Evolutionary conservation across 2,113 vertebrate species (phyloP).

Genomic region (Benthochromis sp.): DNA sequence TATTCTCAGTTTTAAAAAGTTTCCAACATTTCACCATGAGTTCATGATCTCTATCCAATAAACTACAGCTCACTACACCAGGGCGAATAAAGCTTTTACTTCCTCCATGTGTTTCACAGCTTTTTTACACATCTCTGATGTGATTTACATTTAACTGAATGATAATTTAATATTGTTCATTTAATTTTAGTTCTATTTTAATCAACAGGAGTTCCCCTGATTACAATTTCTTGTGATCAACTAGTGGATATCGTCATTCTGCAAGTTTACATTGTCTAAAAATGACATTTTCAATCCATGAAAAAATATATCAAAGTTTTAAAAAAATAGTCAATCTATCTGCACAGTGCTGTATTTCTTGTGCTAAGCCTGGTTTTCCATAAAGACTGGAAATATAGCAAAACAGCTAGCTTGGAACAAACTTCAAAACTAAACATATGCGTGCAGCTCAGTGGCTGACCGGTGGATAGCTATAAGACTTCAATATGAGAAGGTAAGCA

Average conservation of each 20-base stretch:
- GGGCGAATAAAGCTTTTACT: background rate
- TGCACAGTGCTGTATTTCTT: background rate
- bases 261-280: background rate
- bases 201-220: background rate
- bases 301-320: background rate
- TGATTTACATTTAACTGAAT: background rate
- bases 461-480: fast-evolving
- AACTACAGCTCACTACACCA: background rate
- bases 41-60: background rate
- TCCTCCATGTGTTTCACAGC: background rate
- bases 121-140: background rate
- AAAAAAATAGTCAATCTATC: background rate
- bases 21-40: background rate
- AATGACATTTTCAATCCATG: fast-evolving
- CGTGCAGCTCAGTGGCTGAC: background rate
- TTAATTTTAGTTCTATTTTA: background rate
- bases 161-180: background rate
- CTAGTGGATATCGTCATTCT: too few relatives aligned
- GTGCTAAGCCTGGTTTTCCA: background rate
- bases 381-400: background rate
- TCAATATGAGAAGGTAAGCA: background rate
- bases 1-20: background rate
- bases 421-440: background rate
- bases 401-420: background rate
- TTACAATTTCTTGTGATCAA: background rate